Evolutionary conservation across 2,888 invertebrate species (phyloP), one percentile per base, ranked within the genome.

Genomic region (Eilema caniola): DNA sequence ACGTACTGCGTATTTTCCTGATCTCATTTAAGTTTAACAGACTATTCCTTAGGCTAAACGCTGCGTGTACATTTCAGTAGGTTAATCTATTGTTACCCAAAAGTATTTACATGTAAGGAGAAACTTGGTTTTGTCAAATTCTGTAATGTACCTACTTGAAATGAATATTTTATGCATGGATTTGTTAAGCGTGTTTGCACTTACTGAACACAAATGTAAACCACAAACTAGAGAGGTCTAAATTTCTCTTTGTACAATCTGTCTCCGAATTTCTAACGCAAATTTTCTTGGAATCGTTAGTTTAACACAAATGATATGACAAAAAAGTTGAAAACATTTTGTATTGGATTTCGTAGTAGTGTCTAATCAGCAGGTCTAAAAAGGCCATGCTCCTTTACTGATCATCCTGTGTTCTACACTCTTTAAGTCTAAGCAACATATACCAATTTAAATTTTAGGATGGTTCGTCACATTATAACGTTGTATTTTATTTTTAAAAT

Each of bases 1-100:
- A 80, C 75, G 76, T 79, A 67, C 72, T 57, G 75, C 79, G 81
- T 81, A 74, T 82, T 79, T 80, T 69, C 69, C 72, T 74, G 73
- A 73, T 75, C 73, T 78, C 74, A 81, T 83, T 81, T 73, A 81
- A 77, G 75, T 83, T 83, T 75, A 69, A 79, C 80, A 67, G 76
- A 83, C 77, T 78, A 77, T 69, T 74, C 81, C 76, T 74, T 14
- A 67, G 72, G 81, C 69, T 73, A 73, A 70, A 72, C 24, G 23
- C 33, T 57, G 64, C 14, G 72, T 74, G 69, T 76, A 62, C 73
- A 78, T 78, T 75, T 68, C 70, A 76, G 73, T 74, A 33, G 72
- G 66, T 63, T 20, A 20, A 47, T 20, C 67, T 73, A 76, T 82
- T 82, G 78, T 75, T 73, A 69, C 72, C 61, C 73, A 70, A 71